These are phyloP conservation scores for Zootoca vivipara DNA, from an alignment of 2,113 vertebrate genomes.

Conservation along the genomic window DNA sequence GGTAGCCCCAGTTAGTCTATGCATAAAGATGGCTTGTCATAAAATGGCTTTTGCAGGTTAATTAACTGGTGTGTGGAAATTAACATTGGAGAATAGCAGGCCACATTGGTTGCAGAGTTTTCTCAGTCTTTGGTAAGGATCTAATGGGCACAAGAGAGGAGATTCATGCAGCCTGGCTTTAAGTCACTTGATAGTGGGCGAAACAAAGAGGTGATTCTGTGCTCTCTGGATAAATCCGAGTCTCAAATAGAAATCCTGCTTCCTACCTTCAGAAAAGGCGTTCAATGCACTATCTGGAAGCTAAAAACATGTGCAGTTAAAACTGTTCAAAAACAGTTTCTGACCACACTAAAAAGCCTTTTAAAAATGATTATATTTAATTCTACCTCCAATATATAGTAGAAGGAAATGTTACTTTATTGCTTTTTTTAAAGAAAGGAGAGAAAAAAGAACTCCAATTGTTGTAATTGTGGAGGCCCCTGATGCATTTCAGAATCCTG, in stretches of 20 bases:
- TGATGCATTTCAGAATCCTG: too few relatives aligned
- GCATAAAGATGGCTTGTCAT: not conserved
- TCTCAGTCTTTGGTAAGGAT: slow-evolving; percentile 15
- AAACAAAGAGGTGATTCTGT: not conserved
- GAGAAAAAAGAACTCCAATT: not conserved
- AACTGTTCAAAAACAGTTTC: not conserved
- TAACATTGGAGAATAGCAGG: slow-evolving; percentile 39
- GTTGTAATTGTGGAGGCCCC: too few relatives aligned
- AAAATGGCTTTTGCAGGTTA: slow-evolving; percentile 24
- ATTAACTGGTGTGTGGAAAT: slow-evolving; percentile 46
- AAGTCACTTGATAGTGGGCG: not conserved
- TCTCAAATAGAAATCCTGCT: not conserved
- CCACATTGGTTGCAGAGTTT: not conserved
- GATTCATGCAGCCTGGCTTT: not conserved
- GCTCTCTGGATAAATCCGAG: not conserved
- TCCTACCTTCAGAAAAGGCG: slow-evolving; percentile 12
- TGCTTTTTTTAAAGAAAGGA: not conserved
- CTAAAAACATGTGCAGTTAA: not conserved
- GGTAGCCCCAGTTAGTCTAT: not conserved
- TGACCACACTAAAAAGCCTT: not conserved
- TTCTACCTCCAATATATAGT: not conserved
- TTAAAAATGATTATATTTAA: not conserved
- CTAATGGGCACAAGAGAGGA: slow-evolving; percentile 6
- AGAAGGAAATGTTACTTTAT: not conserved
- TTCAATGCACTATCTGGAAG: not conserved